Percentiles rank a stretch among this genome's conserved stretches.
Conservation (phyloP, 2,113 vertebrate species). For the Panthera uncia region DNA sequence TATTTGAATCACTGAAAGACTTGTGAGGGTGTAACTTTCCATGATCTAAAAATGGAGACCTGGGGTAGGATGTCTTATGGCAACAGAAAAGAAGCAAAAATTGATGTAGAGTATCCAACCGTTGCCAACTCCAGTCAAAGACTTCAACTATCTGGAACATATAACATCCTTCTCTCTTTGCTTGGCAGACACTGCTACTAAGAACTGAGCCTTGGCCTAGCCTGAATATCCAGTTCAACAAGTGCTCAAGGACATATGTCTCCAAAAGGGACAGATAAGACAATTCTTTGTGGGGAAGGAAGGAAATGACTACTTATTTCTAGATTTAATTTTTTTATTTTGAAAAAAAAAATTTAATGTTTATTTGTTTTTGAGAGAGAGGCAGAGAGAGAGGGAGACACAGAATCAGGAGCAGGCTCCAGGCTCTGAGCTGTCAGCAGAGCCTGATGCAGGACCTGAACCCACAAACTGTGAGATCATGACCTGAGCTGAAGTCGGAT, state of each 20-base stretch:
- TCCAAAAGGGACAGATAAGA: background rate
- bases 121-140: background rate
- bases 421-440: too few species aligned
- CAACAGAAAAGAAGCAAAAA: background rate
- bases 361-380: too few species aligned
- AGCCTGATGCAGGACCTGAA: too few species aligned
- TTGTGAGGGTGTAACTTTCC: background rate
- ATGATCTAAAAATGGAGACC: background rate
- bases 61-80: background rate
- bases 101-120: background rate
- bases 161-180: background rate
- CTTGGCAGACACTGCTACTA: background rate
- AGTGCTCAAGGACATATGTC: background rate
- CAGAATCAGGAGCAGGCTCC: too few species aligned
- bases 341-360: too few species aligned
- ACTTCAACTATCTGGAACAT: background rate
- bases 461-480: too few species aligned
- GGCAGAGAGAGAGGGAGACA: too few species aligned
- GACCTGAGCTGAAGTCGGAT: too few species aligned
- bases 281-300: background rate
- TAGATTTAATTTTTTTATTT: too few species aligned
- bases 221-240: background rate
- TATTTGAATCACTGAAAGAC: background rate
- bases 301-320: background rate
- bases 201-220: background rate